Base-by-base conservation (phyloP, 23 tunicate genomes). In the Ascidia mentula region DNA sequence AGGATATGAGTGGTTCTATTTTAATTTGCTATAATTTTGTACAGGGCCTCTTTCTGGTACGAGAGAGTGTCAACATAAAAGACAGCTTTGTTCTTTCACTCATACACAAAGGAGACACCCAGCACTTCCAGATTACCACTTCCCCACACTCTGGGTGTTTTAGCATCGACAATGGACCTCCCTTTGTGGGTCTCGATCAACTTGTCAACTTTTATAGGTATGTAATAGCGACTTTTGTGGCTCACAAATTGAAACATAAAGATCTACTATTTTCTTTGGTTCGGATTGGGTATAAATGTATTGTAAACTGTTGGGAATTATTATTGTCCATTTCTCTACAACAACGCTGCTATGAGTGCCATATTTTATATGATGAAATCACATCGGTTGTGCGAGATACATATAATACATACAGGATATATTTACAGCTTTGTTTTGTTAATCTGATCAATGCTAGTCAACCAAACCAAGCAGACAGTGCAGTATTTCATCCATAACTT, bases 121-220 rank as follows among this genome's bases (percentile, higher is more conserved):
- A 93, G 72, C 98, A 93, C 46, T 93, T 93, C 69, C 98, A 93
- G 72, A 93, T 93, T 80, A 93, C 80, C 59, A 76, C 91, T 20
- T 92, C 97, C 8, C 88, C 92, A 31, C 87, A 93, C 72, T 93
- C 89, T 36, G 93, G 94, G 20, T 89, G 99, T 37, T 89, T 90
- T 46, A 91, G 96, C 72, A 92, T 96, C 40, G 99, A 96, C 37
- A 88, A 85, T 53, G 99, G 99, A 6, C 99, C 99, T 18, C 96
- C 93, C 13, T 96, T 96, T 87, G 99, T 96, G 37, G 99, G 99
- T 0, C 90, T 96, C 20, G 99, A 96, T 84, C 90, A 96, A 59
- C 78, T 96, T 0, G 81, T 93, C 31, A 40, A 37, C 13, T 93
- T 84, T 93, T 93, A 93, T 80, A 84, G 91, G 98, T 93, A 30